Percentiles rank a stretch among this genome's conserved stretches.
Conservation (phyloP, 1,140 invertebrate species). For the Antheraea pernyi region DNA sequence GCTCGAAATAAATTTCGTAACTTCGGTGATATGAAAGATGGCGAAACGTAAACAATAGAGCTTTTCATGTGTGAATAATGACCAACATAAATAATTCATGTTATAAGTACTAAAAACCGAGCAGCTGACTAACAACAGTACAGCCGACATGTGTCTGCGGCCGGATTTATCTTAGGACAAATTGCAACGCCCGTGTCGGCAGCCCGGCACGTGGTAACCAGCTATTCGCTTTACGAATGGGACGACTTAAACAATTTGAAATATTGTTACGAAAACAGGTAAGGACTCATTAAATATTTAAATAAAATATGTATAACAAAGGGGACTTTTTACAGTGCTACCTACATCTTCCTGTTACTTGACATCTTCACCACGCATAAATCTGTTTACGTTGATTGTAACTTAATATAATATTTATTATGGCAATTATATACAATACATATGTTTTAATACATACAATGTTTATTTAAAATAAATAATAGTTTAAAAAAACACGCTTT, state of each 20-base stretch:
- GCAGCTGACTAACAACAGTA: slow-evolving; percentile 34
- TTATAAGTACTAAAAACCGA: slow-evolving; percentile 30
- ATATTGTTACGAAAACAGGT: slow-evolving; percentile 31
- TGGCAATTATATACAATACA: too few species aligned
- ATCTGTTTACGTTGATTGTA: too few species aligned
- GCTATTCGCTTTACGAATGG: slow-evolving; percentile 56
- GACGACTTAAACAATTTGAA: slow-evolving; percentile 45
- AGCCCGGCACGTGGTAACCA: slow-evolving; percentile 20
- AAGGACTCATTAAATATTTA: background rate
- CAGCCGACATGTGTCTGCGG: slow-evolving; percentile 61
- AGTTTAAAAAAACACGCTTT: too few species aligned
- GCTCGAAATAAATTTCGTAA: background rate
- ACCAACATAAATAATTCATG: background rate
- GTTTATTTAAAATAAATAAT: too few species aligned
- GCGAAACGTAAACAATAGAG: background rate
- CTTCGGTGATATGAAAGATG: background rate
- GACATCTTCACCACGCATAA: too few species aligned
- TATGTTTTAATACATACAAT: too few species aligned
- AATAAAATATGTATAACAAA: too few species aligned
- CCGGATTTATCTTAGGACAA: slow-evolving; percentile 64
- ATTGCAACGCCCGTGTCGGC: slow-evolving; percentile 48
- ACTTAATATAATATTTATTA: too few species aligned
- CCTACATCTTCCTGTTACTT: too few species aligned
- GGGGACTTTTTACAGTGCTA: too few species aligned
- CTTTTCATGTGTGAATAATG: slow-evolving; percentile 2